These are phyloP conservation scores for Diuraphis noxia DNA, from an alignment of 1,140 invertebrate species.

Conservation along the genomic window DNA sequence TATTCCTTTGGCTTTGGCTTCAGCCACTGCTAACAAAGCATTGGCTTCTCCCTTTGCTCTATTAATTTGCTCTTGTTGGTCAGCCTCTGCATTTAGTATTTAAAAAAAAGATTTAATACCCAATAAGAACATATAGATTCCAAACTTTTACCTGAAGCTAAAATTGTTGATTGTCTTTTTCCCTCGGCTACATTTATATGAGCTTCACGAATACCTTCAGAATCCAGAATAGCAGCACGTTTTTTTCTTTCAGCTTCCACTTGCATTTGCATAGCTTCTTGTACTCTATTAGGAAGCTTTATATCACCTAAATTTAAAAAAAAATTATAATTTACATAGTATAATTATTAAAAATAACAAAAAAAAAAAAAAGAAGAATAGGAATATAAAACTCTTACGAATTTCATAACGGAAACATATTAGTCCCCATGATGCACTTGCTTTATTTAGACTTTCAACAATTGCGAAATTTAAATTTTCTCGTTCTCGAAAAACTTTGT, in stretches of 20 bases:
- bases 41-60: constrained; percentile 84
- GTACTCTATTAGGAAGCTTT: constrained; percentile 86
- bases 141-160: constrained; percentile 78
- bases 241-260: constrained; percentile 97
- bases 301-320: constrained; percentile 77
- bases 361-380: background rate
- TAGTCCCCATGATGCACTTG: constrained; percentile 96
- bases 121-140: background rate
- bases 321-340: background rate
- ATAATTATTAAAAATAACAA: background rate
- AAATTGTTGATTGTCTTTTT: constrained; percentile 85
- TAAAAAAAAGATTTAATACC: background rate
- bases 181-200: constrained; percentile 98
- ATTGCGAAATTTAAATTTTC: constrained; percentile 95
- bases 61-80: constrained; percentile 85
- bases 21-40: constrained; percentile 82
- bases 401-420: constrained; percentile 98
- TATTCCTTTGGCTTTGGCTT: constrained; percentile 80
- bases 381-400: constrained; percentile 67
- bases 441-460: constrained; percentile 97
- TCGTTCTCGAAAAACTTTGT: constrained; percentile 95
- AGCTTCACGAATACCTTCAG: constrained; percentile 90
- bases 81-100: constrained; percentile 69
- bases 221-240: constrained; percentile 94
- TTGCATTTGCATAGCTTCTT: constrained; percentile 99